Evolutionary conservation across 2,797 vertebrate genomes (phyloP).

Genomic region (Trichosurus vulpecula): DNA sequence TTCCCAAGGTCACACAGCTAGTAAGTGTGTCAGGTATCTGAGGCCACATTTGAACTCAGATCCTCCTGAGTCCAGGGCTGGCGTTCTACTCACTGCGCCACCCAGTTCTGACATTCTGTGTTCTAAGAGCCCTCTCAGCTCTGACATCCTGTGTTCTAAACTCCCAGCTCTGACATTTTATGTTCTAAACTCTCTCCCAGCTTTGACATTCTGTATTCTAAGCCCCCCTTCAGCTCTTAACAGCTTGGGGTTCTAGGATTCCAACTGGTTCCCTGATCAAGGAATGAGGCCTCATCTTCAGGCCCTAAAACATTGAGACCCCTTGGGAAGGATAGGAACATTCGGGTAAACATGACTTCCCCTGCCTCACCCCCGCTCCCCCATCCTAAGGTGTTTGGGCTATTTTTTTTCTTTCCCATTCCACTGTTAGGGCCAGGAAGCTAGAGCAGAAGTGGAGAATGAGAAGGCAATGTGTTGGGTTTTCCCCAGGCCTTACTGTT

Average conservation of each 20-base stretch:
- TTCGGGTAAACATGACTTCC: not conserved
- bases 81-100: no score
- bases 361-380: no score
- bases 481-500: not conserved
- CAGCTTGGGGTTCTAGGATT: not conserved
- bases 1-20: no score
- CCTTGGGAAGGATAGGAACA: not conserved
- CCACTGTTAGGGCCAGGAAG: not conserved
- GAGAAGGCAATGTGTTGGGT: not conserved
- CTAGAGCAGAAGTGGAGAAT: not conserved
- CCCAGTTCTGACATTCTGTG: no score
- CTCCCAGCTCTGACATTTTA: no score
- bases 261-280: not conserved
- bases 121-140: not conserved
- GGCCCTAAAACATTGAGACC: not conserved
- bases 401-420: not conserved
- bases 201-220: no score
- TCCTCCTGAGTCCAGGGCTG: no score
- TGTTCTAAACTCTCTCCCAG: no score
- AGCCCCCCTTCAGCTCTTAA: not conserved
- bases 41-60: no score
- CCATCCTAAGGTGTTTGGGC: not conserved
- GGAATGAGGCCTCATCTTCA: not conserved
- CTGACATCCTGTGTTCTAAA: not conserved
- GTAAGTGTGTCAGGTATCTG: no score